These are phyloP conservation scores for Pecten maximus DNA, from an alignment of 2,888 invertebrate species.

Conservation along the genomic window DNA sequence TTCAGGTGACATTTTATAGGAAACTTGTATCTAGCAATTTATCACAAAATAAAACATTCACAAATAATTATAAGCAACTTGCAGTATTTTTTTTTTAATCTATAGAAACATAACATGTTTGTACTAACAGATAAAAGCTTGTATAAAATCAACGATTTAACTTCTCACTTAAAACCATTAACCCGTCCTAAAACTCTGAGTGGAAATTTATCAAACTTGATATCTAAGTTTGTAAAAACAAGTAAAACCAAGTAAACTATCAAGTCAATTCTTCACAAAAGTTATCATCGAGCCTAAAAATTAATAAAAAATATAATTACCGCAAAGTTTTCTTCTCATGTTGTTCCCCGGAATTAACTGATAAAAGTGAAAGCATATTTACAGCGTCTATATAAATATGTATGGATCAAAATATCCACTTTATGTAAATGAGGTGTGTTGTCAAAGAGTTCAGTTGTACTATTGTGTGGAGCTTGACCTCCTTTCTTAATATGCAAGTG, in stretches of 20 bases:
- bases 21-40: no score
- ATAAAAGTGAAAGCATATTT: constrained; percentile 5
- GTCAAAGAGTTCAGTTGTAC: not conserved
- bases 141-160: no score
- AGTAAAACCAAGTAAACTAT: not conserved
- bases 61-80: no score
- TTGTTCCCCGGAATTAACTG: not conserved
- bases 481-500: constrained; percentile 35
- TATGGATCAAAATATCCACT: not conserved
- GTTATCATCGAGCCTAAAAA: not conserved
- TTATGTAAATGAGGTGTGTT: not conserved
- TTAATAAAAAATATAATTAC: not conserved
- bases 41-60: no score
- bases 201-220: no score
- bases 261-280: no score
- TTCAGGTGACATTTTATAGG: no score
- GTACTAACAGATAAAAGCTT: no score
- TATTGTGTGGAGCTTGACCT: constrained; percentile 9
- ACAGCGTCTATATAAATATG: not conserved
- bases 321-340: constrained; percentile 29
- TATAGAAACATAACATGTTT: no score
- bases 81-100: no score
- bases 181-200: no score
- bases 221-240: not conserved
- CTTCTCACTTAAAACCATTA: no score